Conservation (phyloP, 1,140 invertebrate genomes). For the Drosophila rhopaloa region DNA sequence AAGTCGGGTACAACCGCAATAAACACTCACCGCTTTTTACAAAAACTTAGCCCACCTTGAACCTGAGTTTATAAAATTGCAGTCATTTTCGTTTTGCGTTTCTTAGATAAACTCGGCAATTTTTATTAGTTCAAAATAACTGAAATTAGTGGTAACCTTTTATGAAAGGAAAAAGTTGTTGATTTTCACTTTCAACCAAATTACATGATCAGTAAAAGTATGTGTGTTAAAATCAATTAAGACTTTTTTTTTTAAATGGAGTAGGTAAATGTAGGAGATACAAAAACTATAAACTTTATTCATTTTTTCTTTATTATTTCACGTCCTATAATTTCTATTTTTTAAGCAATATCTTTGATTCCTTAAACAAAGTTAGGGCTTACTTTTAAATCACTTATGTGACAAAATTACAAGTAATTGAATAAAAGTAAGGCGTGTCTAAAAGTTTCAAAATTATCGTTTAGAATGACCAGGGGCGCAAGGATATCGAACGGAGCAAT, state of each 20-base stretch:
- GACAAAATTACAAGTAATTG: conserved; percentile 8
- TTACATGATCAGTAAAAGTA: background rate
- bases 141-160: conserved; percentile 25
- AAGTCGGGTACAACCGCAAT: conserved; percentile 20
- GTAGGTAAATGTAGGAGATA: too few relatives aligned
- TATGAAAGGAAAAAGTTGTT: conserved; percentile 2
- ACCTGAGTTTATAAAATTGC: conserved; percentile 55
- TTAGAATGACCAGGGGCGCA: conserved; percentile 5
- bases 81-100: conserved; percentile 66
- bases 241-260: too few relatives aligned
- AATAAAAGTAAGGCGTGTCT: background rate
- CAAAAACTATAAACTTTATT: too few relatives aligned
- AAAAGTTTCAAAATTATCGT: conserved; percentile 16
- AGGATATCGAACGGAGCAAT: background rate
- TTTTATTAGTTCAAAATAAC: conserved; percentile 48
- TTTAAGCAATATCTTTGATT: background rate
- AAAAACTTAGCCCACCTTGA: conserved; percentile 30
- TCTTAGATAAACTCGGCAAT: conserved; percentile 26
- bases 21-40: conserved; percentile 17
- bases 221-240: background rate
- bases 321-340: too few relatives aligned
- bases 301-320: too few relatives aligned
- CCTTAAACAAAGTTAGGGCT: background rate
- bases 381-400: background rate
- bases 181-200: conserved; percentile 21